A percentile compares a stretch with the other conserved stretches of the same genome.
Evolutionary conservation across 2,888 invertebrate genomes (phyloP).

Genomic region (Tiliacea aurago): DNA sequence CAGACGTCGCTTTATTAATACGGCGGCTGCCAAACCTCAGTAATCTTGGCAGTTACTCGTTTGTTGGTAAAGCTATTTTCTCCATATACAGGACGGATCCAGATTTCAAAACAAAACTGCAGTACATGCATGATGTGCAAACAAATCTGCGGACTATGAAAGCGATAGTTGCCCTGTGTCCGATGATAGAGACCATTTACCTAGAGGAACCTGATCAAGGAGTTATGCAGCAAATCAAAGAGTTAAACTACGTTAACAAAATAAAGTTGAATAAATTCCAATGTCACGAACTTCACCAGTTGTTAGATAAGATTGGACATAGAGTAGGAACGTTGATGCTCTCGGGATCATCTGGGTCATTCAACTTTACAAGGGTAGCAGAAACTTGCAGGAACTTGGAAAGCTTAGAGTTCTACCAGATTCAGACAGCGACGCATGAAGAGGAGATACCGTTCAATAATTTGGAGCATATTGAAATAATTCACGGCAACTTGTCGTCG

Average conservation of each 20-base stretch:
- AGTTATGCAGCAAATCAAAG: constrained; percentile 87
- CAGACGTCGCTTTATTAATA: constrained; percentile 92
- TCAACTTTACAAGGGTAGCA: constrained; percentile 91
- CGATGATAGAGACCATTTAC: constrained; percentile 92
- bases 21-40: constrained; percentile 92
- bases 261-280: constrained; percentile 92
- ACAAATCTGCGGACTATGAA: constrained; percentile 91
- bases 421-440: constrained; percentile 91
- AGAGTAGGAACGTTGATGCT: constrained; percentile 90
- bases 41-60: constrained; percentile 92
- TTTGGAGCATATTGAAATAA: constrained; percentile 92
- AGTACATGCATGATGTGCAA: constrained; percentile 92
- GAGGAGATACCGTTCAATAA: constrained; percentile 91
- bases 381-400: constrained; percentile 91
- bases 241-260: constrained; percentile 87
- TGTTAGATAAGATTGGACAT: constrained; percentile 90
- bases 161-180: constrained; percentile 91
- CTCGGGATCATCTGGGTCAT: constrained; percentile 90
- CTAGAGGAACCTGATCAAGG: constrained; percentile 91
- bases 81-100: constrained; percentile 89
- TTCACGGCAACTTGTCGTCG: constrained; percentile 91
- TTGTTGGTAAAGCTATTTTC: constrained; percentile 91
- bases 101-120: constrained; percentile 91
- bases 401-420: constrained; percentile 92
- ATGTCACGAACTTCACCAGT: constrained; percentile 90